A percentile compares a stretch with the other conserved stretches of the same genome.
phyloP scores from a whole-genome alignment of 2,113 vertebrate genomes.

The Rousettus leschenaultii region DNA sequence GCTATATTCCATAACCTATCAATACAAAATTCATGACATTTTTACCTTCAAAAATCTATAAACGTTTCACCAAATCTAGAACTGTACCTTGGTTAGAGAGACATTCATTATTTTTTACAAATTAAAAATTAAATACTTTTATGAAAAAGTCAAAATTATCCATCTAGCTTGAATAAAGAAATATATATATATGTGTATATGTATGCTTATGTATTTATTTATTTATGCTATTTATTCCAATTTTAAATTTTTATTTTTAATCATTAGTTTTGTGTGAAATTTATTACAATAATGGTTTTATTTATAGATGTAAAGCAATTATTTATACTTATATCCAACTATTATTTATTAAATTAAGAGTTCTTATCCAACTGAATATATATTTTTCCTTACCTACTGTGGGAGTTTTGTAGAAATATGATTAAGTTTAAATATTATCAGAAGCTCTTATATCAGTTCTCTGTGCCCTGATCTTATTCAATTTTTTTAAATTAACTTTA shows the following conservation, averaged over 20 bases:
- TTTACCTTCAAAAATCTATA: background rate
- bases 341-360: background rate
- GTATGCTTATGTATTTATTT: background rate
- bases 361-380: background rate
- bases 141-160: background rate
- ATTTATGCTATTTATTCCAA: background rate
- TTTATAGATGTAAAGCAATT: background rate
- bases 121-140: conserved; percentile 34
- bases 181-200: background rate
- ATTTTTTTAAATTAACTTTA: background rate
- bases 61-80: background rate
- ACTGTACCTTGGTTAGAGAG: background rate
- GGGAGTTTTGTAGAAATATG: background rate
- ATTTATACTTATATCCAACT: background rate
- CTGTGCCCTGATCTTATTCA: background rate
- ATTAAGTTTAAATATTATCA: background rate
- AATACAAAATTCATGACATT: background rate
- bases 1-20: background rate
- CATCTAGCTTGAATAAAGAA: conserved; percentile 17
- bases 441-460: background rate
- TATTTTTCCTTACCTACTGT: background rate
- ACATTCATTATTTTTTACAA: background rate
- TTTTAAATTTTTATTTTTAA: background rate
- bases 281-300: background rate
- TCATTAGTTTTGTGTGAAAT: background rate